Evolutionary conservation across 64 coral and sea anemone genomes (phyloP).

Genomic region (Cladopsammia gracilis): DNA sequence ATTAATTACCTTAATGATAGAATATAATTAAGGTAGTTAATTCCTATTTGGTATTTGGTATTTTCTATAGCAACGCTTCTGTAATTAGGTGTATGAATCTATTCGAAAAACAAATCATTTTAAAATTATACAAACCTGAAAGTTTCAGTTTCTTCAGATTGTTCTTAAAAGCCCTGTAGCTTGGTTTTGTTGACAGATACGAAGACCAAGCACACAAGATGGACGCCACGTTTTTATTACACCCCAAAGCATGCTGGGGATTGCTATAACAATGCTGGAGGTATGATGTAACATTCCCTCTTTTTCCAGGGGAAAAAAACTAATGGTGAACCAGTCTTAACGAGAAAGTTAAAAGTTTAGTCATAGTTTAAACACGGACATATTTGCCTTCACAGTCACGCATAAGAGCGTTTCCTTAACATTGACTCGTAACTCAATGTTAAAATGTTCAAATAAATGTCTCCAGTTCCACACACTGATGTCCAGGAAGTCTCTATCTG

Average conservation of each 20-base stretch:
- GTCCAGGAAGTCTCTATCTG: background rate
- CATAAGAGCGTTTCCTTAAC: background rate
- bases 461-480: background rate
- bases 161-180: too few species aligned
- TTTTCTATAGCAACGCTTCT: too few species aligned
- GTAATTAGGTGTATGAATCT: too few species aligned
- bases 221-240: background rate
- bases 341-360: background rate
- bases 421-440: background rate
- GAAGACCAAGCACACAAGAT: background rate
- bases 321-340: background rate
- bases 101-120: too few species aligned
- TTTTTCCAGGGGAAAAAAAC: background rate
- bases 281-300: background rate
- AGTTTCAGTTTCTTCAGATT: too few species aligned
- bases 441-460: background rate
- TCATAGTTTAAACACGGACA: background rate
- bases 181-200: too few species aligned
- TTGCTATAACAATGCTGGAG: background rate
- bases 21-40: too few species aligned
- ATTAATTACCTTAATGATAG: too few species aligned
- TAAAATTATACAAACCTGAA: too few species aligned
- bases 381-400: background rate
- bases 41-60: too few species aligned
- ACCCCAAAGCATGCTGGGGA: background rate